phyloP scores from a whole-genome alignment of 2,113 vertebrate genomes.

The Muntiacus reevesi region DNA sequence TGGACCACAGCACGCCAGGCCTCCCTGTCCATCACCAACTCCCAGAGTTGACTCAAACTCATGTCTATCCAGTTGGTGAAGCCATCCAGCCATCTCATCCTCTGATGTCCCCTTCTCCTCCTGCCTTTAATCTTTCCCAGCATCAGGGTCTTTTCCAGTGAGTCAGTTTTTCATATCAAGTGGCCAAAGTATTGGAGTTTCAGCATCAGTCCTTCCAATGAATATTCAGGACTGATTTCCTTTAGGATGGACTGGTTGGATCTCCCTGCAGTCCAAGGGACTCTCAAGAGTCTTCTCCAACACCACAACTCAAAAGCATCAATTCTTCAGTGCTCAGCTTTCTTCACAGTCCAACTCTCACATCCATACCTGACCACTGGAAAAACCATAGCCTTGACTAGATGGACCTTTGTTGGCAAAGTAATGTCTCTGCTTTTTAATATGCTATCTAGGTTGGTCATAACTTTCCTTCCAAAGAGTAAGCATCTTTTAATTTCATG shows the following conservation, averaged over 20 bases:
- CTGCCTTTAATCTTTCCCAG: not conserved
- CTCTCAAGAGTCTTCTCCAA: not conserved
- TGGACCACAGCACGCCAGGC: rapidly evolving
- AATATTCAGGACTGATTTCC: not conserved
- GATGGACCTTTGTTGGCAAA: no score
- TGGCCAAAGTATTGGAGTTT: not conserved
- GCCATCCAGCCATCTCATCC: not conserved
- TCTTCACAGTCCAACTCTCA: not conserved
- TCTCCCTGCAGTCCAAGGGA: not conserved
- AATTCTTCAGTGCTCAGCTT: not conserved
- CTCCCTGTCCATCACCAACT: not conserved
- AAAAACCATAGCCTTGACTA: not conserved
- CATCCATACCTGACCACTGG: not conserved
- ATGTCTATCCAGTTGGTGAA: not conserved
- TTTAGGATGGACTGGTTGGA: not conserved
- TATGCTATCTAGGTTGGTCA: no score
- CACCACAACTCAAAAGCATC: not conserved
- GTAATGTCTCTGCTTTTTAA: no score
- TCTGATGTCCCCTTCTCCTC: not conserved
- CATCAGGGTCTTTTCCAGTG: not conserved
- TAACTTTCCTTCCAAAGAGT: no score
- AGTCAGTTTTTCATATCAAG: not conserved
- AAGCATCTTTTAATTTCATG: no score
- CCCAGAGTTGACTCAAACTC: not conserved
- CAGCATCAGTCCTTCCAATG: not conserved